Evolutionary conservation across 2,888 invertebrate species (phyloP).

Genomic region (Lochmaea capreae): DNA sequence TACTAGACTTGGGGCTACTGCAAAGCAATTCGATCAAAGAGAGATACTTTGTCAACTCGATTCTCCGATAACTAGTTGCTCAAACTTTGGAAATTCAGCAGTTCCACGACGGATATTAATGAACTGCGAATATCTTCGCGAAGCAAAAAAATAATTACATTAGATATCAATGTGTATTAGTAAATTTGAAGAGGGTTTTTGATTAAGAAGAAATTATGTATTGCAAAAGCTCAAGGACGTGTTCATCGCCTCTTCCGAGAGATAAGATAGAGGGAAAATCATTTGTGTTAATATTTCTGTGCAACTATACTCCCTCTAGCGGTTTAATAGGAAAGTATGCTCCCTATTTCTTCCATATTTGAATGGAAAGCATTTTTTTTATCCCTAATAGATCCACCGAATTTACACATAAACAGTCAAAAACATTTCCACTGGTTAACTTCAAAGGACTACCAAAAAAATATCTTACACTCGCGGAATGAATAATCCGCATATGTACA

Average conservation of each 20-base stretch:
- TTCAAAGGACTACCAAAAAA: background rate
- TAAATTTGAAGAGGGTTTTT: too few relatives aligned
- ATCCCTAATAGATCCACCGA: background rate
- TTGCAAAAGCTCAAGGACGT: too few relatives aligned
- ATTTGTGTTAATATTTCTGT: too few relatives aligned
- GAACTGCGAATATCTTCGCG: background rate
- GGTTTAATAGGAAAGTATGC: background rate
- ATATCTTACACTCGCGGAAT: slow-evolving; percentile 14
- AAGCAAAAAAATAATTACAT: too few relatives aligned
- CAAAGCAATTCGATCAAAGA: background rate
- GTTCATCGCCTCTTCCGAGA: too few relatives aligned
- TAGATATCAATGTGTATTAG: too few relatives aligned
- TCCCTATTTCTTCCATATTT: background rate
- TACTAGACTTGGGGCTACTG: slow-evolving; percentile 8
- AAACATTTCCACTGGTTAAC: background rate
- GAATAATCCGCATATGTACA: slow-evolving; percentile 26
- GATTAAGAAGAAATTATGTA: too few relatives aligned
- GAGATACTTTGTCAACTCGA: background rate
- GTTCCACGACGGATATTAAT: background rate
- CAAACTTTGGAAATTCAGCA: background rate
- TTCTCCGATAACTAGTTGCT: background rate
- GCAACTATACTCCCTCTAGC: too few relatives aligned
- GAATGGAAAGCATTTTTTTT: background rate
- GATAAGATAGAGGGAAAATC: too few relatives aligned
- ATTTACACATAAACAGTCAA: background rate